Conservation (phyloP, 2,113 vertebrate species). For the Lichenostomus cassidix region DNA sequence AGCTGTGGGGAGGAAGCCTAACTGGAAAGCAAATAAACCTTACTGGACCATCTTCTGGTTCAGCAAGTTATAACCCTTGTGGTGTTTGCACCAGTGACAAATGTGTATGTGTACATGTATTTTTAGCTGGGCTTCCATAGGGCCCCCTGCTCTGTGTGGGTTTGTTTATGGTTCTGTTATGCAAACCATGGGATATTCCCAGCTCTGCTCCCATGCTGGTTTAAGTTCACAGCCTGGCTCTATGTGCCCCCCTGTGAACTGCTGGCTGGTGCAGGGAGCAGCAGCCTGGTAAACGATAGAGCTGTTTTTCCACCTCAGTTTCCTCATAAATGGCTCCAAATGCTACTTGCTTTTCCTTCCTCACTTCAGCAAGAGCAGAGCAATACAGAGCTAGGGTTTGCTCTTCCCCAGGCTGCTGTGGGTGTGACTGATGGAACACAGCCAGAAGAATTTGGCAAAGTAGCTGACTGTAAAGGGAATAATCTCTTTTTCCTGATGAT, state of each 20-base stretch:
- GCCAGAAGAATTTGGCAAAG: slow-evolving; percentile 20
- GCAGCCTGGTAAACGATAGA: not conserved
- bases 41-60: not conserved
- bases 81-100: not conserved
- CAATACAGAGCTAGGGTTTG: not conserved
- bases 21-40: not conserved
- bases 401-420: not conserved
- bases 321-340: not conserved
- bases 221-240: not conserved
- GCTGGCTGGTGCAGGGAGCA: not conserved
- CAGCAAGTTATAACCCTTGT: not conserved
- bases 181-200: not conserved
- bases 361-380: not conserved
- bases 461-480: not conserved
- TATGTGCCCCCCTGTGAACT: not conserved
- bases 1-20: not conserved
- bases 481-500: slow-evolving; percentile 33
- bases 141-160: not conserved
- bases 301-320: not conserved
- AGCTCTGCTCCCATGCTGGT: not conserved
- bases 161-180: not conserved
- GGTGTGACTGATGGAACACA: slow-evolving; percentile 14
- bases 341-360: not conserved
- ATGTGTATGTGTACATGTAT: not conserved
- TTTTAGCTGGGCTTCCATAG: slow-evolving; percentile 4